Base-by-base conservation (phyloP, 1,140 invertebrate species). In the Drosophila littoralis region DNA sequence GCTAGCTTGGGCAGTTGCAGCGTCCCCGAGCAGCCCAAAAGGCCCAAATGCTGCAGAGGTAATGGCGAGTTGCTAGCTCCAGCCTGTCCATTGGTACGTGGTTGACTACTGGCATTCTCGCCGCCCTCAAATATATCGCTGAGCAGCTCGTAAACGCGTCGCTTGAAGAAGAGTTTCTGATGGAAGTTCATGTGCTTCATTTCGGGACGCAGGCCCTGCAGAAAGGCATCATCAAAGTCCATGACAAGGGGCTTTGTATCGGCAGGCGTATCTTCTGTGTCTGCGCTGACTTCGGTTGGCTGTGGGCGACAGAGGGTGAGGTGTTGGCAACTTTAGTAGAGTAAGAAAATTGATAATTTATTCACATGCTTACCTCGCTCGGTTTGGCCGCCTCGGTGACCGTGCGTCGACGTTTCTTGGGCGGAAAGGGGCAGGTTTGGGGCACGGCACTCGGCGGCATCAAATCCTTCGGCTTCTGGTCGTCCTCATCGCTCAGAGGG, bases 101-200 rank as follows among this genome's bases (percentile, higher is more conserved):
- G 40, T 12, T 48, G 58, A 13, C 12, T 13, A 36, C 7, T 17
- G 33, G 22, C 8, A 0, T 15, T 4, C 7, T 52, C 38, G 28
- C 15, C 58, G 12, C 43, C 13, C 15, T 59, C 57, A 38, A 91
- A 91, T 33, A 91, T 90, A 35, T 91, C 81, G 9, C 77, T 66
- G 6, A 91, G 57, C 7, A 91, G 52, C 32, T 89, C 86, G 40
- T 91, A 91, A 1, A 91, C 75, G 32, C 90, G 79, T 1, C 84
- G 79, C 55, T 92, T 92, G 17, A 92, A 91, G n/a, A 66, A 58
- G 6, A 92, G 69, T 58, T 91, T 92, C 48, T 92, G 81, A 35
- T 75, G 72, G 35, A 89, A 91, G 50, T 83, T 69, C 90, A 92
- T 92, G 13, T 70, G 75, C 7, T 81, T 74, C 54, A 92, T 89